Conservation (phyloP, 1,140 invertebrate genomes). For the Potamilus streckersoni region DNA sequence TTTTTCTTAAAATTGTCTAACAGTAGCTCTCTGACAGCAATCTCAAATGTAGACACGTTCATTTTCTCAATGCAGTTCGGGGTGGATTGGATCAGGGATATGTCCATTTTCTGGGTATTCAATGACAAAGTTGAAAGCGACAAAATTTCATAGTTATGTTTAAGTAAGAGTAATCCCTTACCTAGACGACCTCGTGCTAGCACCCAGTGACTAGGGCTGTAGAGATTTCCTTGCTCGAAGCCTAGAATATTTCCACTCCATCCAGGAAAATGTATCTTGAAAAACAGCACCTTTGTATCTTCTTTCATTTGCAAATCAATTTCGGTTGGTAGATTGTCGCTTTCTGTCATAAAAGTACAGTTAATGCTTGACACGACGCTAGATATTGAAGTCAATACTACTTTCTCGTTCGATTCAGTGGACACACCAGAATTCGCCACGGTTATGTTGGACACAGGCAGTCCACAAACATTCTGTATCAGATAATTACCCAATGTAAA, state of each 20-base stretch:
- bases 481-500: too few relatives aligned
- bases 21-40: slow-evolving; percentile 3
- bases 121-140: slow-evolving; percentile 2
- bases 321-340: too few relatives aligned
- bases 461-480: too few relatives aligned
- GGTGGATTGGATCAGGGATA: not conserved
- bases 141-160: slow-evolving; percentile 7
- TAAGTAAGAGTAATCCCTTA: not conserved
- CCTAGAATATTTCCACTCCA: too few relatives aligned
- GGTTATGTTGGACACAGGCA: too few relatives aligned
- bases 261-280: not conserved
- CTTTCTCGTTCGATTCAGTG: too few relatives aligned
- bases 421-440: too few relatives aligned
- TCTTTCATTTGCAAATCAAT: too few relatives aligned
- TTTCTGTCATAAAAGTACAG: too few relatives aligned
- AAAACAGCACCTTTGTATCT: not conserved
- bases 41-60: not conserved
- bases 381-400: too few relatives aligned
- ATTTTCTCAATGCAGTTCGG: slow-evolving; percentile 1
- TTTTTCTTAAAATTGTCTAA: slow-evolving; percentile 10
- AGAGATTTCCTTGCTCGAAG: not conserved
- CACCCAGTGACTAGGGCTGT: slow-evolving; percentile 8
- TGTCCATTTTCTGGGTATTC: slow-evolving; percentile 1
- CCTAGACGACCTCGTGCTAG: slow-evolving; percentile 8
- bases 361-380: too few relatives aligned